These are phyloP conservation scores for Aplochiton taeniatus DNA, from an alignment of 2,797 vertebrate species.

Conservation along the genomic window DNA sequence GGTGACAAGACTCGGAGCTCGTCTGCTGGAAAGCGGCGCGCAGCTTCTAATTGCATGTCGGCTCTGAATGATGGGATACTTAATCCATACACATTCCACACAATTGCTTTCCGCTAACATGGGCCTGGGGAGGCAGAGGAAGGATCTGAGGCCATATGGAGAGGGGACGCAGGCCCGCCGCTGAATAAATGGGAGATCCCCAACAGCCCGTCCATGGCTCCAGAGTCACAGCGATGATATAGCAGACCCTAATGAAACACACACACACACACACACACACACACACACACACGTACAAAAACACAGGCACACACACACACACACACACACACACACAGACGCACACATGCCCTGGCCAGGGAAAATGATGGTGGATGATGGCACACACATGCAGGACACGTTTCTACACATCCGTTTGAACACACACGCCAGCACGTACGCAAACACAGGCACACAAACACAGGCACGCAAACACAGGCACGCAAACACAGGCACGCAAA, in stretches of 20 bases:
- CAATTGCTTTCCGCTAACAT: constrained; percentile 89
- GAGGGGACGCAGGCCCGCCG: constrained; percentile 64
- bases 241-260: constrained; percentile 75
- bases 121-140: constrained; percentile 82
- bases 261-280: constrained; percentile 39
- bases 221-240: constrained; percentile 69
- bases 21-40: constrained; percentile 87
- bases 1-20: constrained; percentile 81
- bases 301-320: not conserved
- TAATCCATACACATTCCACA: constrained; percentile 95
- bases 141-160: constrained; percentile 86
- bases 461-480: constrained; percentile 23
- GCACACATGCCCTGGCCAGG: not conserved
- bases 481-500: constrained; percentile 29
- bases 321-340: not conserved
- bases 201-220: constrained; percentile 48
- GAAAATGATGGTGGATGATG: too few species aligned
- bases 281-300: not conserved
- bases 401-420: constrained; percentile 16
- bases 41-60: constrained; percentile 95
- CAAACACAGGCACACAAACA: constrained; percentile 12
- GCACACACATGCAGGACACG: constrained; percentile 4
- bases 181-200: constrained; percentile 83
- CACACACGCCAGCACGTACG: too few species aligned
- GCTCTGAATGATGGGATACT: constrained; percentile 94